Evolutionary conservation across 2,113 vertebrate genomes (phyloP).

Genomic region (Alligator mississippiensis): DNA sequence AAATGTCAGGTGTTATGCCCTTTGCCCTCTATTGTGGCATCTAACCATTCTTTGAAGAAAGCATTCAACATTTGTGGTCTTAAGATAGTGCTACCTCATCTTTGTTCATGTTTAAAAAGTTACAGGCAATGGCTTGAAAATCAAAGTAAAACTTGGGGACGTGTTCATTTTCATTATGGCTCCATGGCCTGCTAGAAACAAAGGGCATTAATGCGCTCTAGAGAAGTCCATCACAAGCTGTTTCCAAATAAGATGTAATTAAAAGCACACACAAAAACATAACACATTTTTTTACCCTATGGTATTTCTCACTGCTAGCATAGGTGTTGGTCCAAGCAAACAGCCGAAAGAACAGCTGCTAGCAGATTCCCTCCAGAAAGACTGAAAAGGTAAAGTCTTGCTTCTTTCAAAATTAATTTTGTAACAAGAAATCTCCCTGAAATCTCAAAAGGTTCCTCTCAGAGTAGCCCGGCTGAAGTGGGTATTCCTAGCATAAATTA

Average conservation of each 20-base stretch:
- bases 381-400: neutral
- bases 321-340: neutral
- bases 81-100: neutral
- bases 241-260: neutral
- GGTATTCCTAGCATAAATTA: conserved; percentile 37
- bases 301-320: neutral
- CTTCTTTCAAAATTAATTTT: conserved; percentile 48
- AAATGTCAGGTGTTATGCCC: neutral
- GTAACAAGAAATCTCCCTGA: conserved; percentile 7
- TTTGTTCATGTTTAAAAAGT: neutral
- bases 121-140: neutral
- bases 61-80: neutral
- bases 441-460: conserved; percentile 16
- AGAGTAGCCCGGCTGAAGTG: neutral
- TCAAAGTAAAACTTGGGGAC: neutral
- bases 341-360: conserved; percentile 37
- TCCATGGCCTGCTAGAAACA: neutral
- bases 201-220: neutral
- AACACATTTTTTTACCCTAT: neutral
- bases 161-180: neutral
- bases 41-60: neutral
- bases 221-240: neutral
- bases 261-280: neutral
- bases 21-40: neutral
- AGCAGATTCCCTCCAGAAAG: neutral